Percentiles rank a stretch among this genome's conserved stretches.
phyloP scores from a whole-genome alignment of 2,888 invertebrate species.

The Scotopteryx bipunctaria region DNA sequence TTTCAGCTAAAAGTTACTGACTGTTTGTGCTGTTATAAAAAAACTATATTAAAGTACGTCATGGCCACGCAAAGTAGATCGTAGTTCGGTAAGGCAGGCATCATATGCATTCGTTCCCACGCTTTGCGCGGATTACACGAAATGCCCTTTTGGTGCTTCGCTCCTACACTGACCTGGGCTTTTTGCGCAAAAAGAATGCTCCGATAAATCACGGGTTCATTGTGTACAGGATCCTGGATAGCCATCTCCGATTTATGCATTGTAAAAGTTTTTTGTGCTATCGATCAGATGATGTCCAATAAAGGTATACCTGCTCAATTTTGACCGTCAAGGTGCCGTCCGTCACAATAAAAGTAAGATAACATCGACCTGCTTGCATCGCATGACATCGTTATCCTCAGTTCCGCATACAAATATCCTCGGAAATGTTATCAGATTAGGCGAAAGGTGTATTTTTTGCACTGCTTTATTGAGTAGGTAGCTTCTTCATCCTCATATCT shows the following conservation, averaged over 20 bases:
- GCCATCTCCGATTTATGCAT: slow-evolving; percentile 66
- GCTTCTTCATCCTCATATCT: slow-evolving; percentile 8
- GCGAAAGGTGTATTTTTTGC: slow-evolving; percentile 14
- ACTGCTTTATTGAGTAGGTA: slow-evolving; percentile 4
- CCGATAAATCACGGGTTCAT: slow-evolving; percentile 78
- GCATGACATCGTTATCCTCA: slow-evolving; percentile 47
- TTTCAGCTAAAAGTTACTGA: too few relatives aligned
- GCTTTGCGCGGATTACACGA: slow-evolving; percentile 73
- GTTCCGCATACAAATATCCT: slow-evolving; percentile 55
- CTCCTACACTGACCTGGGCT: slow-evolving; percentile 74
- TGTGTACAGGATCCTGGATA: slow-evolving; percentile 67
- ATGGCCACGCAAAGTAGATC: not conserved
- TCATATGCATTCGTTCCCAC: slow-evolving; percentile 68
- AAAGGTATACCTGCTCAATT: slow-evolving; percentile 78
- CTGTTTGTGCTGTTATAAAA: not conserved
- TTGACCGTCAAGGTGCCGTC: slow-evolving; percentile 77
- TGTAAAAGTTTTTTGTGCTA: slow-evolving; percentile 59
- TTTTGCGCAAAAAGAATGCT: slow-evolving; percentile 77
- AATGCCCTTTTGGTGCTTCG: slow-evolving; percentile 81
- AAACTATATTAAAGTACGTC: not conserved
- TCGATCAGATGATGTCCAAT: slow-evolving; percentile 70
- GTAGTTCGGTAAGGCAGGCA: slow-evolving; percentile 12
- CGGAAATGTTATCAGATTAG: slow-evolving; percentile 27
- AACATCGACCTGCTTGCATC: slow-evolving; percentile 48
- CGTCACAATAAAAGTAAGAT: slow-evolving; percentile 76